A percentile compares a stretch with the other conserved stretches of the same genome.
Evolutionary conservation across 2,797 vertebrate genomes (phyloP).

Genomic region (Danionella dracula): DNA sequence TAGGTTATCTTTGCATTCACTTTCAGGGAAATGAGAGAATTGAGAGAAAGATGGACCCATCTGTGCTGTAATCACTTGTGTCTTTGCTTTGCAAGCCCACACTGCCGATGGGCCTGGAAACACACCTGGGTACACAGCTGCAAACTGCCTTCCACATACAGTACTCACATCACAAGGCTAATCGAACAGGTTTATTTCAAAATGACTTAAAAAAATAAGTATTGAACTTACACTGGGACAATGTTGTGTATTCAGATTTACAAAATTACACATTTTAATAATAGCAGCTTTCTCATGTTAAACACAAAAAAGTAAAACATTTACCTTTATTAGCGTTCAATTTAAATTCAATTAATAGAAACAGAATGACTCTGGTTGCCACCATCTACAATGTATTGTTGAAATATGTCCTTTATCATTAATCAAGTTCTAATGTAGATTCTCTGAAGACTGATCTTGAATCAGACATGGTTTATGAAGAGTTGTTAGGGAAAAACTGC

Average conservation of each 20-base stretch:
- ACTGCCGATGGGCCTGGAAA: constrained; percentile 47
- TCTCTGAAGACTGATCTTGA: neutral
- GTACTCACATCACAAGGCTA: neutral
- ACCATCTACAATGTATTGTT: too few relatives aligned
- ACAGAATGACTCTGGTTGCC: too few relatives aligned
- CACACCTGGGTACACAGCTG: constrained; percentile 61
- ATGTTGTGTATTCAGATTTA: too few relatives aligned
- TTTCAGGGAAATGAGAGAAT: neutral
- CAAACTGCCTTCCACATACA: constrained; percentile 5
- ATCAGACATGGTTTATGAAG: neutral
- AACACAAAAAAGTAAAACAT: too few relatives aligned
- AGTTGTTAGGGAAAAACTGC: constrained; percentile 66
- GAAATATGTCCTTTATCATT: neutral
- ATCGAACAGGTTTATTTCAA: constrained; percentile 1
- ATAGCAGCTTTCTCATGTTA: too few relatives aligned
- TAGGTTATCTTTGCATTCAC: neutral
- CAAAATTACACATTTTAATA: too few relatives aligned
- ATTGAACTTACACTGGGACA: too few relatives aligned
- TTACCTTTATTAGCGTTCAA: too few relatives aligned
- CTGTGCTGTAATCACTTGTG: constrained; percentile 17
- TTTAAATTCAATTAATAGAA: too few relatives aligned
- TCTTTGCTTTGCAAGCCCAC: constrained; percentile 32
- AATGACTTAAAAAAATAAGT: neutral
- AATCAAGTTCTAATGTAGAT: too few relatives aligned
- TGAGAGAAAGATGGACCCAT: constrained; percentile 17